Base-by-base conservation (phyloP, 2,113 vertebrate species). In the Anarhynchus alexandrinus region DNA sequence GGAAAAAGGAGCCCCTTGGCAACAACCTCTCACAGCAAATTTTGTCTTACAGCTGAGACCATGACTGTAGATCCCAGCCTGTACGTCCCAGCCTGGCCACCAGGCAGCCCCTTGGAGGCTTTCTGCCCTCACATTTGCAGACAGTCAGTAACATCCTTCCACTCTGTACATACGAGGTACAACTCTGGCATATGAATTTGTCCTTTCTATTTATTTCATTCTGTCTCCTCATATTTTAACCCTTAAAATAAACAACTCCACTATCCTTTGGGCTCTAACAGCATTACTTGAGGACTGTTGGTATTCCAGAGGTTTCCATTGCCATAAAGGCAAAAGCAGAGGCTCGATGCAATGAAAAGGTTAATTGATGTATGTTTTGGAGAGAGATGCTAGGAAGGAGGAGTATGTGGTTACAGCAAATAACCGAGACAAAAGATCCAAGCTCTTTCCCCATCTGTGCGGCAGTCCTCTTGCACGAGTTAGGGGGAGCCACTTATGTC, bases 341-440 rank as follows among this genome's bases (percentile, higher is more conserved):
- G 32, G 36, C 73, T 85, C 52, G 30, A 38, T 47, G 91, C 54
- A 91, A 80, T 69, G 58, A 91, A 94, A 96, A 97, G 84, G 74
- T 95, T 95, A 85, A 91, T 38, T 70, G 58, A 73, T 91, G 70
- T 42, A 15, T 19, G 22, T 62, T 91, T 94, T 93, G 78, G 78
- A 87, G 45, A 70, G 54, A 67, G 70, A 62, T 94, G 11, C 23
- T 79, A 73, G 58, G 84, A 94, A 93, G 91, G 70, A 91, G 94
- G 58, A 87, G 49, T 80, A 32, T 72, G 83, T 0, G 0, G 25
- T 85, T 91, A 69, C 73, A 84, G 65, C 36, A 94, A 74, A 80
- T 57, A 94, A 89, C 14, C 0, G 6, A 87, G 61, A 91, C 57
- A 94, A 94, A 92, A 94, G 49, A 80, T 73, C n/a, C 34, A 72